A percentile compares a stretch with the other conserved stretches of the same genome.
phyloP scores from a whole-genome alignment of 2,888 invertebrate species.

The Eupithecia pulchellata region DNA sequence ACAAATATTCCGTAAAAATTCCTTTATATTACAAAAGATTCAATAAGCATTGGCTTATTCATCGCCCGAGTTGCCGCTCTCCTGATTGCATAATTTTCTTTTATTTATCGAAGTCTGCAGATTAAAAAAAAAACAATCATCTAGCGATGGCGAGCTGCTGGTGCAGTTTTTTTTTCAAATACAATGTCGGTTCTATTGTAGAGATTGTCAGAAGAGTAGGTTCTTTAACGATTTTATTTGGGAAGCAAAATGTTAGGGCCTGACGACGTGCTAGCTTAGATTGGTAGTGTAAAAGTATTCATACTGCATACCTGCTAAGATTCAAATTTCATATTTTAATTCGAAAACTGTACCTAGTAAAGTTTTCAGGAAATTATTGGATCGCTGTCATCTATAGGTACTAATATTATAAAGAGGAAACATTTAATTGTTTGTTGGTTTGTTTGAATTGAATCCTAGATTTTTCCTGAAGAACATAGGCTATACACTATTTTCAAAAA shows the following conservation, averaged over 20 bases:
- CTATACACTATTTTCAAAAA: too few species aligned
- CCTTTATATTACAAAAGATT: conserved; percentile 26
- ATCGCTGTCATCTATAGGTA: too few species aligned
- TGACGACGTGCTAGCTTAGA: not conserved
- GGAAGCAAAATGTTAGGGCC: not conserved
- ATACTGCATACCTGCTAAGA: too few species aligned
- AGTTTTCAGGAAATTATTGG: too few species aligned
- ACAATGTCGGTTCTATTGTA: not conserved
- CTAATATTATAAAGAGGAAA: too few species aligned
- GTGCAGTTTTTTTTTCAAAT: conserved; percentile 47
- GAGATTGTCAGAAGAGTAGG: not conserved
- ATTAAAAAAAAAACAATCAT: conserved; percentile 54
- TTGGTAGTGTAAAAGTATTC: too few species aligned
- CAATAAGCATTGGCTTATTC: conserved; percentile 44
- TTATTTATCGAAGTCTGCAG: conserved; percentile 55
- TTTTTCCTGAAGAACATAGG: too few species aligned
- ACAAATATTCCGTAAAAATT: conserved; percentile 10
- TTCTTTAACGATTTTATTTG: not conserved
- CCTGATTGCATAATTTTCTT: conserved; percentile 59
- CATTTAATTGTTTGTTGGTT: too few species aligned
- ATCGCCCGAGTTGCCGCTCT: conserved; percentile 48
- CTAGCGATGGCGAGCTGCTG: conserved; percentile 54
- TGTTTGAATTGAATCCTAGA: too few species aligned
- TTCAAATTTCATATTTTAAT: too few species aligned
- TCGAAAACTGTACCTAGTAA: too few species aligned